Evolutionary conservation across 2,797 vertebrate genomes (phyloP).

Genomic region (Oryzias sinensis): DNA sequence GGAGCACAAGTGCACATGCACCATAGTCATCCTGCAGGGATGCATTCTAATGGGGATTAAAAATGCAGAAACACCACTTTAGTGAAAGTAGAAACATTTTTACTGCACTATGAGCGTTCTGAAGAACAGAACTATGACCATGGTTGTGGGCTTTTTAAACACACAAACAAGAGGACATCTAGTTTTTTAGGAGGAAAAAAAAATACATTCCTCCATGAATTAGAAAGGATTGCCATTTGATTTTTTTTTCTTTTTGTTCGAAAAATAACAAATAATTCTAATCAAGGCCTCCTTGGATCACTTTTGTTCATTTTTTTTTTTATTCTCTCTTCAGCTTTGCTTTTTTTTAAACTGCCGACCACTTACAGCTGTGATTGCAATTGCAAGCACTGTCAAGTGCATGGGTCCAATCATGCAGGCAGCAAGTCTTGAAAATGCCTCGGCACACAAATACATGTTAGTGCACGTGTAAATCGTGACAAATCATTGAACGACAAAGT

Average conservation of each 20-base stretch:
- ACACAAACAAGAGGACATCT: conserved; percentile 3
- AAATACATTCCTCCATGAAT: conserved; percentile 18
- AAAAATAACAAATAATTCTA: conserved; percentile 45
- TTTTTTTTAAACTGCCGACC: conserved; percentile 45
- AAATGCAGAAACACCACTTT: conserved; percentile 49
- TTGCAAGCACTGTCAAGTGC: conserved; percentile 45
- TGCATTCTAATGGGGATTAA: conserved; percentile 37
- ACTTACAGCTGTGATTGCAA: conserved; percentile 58
- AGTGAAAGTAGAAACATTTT: conserved; percentile 37
- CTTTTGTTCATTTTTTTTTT: conserved; percentile 22
- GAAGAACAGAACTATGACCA: conserved; percentile 27
- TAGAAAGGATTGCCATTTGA: conserved; percentile 19
- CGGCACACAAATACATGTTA: background rate
- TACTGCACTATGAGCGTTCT: conserved; percentile 24
- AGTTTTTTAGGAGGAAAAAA: conserved; percentile 1
- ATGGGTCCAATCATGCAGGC: conserved; percentile 30
- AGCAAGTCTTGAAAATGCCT: conserved; percentile 13
- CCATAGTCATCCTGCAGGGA: conserved; percentile 12
- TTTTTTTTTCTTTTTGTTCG: conserved; percentile 24
- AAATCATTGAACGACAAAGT: conserved; percentile 46
- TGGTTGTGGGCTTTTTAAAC: conserved; percentile 9
- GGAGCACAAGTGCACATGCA: conserved; percentile 2
- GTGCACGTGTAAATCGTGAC: conserved; percentile 7
- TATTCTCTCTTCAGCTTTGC: conserved; percentile 39
- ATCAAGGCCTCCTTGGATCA: conserved; percentile 39